Base-by-base conservation (phyloP, 2,888 invertebrate species). In the Calliphora vomitoria region DNA sequence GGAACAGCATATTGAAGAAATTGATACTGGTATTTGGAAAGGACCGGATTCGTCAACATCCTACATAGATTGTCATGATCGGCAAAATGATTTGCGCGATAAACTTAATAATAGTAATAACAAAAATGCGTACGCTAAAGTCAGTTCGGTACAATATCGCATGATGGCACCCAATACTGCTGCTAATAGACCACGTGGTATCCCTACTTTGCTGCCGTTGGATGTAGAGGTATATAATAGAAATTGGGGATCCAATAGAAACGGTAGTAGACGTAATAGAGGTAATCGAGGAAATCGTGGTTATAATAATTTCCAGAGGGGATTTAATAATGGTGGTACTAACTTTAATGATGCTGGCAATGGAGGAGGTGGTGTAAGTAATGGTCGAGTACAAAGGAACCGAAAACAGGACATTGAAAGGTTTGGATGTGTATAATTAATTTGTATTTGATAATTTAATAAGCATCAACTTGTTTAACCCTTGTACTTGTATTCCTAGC, bases 191-290 rank as follows among this genome's bases (percentile, higher is more conserved):
- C 90, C 91, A 10, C 83, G 80, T 4, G 91, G 90, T 1, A 89
- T 91, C 18, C 89, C 91, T 4, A 91, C 92, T 0, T 68, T 91
- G 44, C 82, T 90, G 4, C 90, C 90, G 0, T 69, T 88, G 13
- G 84, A 88, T 53, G 60, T 82, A 8, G 64, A 85, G 0, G 76
- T 83, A 10, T 53, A 84, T 8, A 76, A 82, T 20, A 62, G 15
- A 62, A 83, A 78, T 25, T 58, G 82, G 5, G 58, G 41, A 38
- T 62, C 66, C 4, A 38, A 74, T 18, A 64, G 74, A 38, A 82
- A 85, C 8, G 81, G 85, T 76, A 62, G 83, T 2, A 82, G 80
- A 71, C 60, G 66, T 47, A 44, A 41, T 47, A 25, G 71, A 38
- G 50, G 31, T 10, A 69, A 47, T 18, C 25, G 62, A 15, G 47